phyloP scores from a whole-genome alignment of 2,113 vertebrate genomes.

The Sprattus sprattus region DNA sequence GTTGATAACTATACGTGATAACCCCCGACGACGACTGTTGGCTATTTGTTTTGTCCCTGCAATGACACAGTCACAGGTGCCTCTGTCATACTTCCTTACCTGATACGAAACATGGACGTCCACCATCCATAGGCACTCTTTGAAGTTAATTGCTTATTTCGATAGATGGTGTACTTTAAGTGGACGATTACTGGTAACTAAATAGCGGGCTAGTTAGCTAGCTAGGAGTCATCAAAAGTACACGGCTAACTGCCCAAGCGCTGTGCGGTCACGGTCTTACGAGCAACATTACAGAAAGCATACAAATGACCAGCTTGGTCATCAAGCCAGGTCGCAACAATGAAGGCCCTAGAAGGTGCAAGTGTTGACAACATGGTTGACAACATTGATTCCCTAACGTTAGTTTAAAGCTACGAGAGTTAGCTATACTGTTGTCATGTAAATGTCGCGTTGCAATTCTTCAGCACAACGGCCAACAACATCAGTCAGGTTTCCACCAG shows the following conservation, averaged over 20 bases:
- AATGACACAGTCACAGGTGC: not conserved
- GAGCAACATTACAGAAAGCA: not conserved
- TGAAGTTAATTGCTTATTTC: not conserved
- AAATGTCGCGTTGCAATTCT: slow-evolving; percentile 11
- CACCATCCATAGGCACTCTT: not conserved
- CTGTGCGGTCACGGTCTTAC: not conserved
- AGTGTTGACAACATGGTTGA: not conserved
- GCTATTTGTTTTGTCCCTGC: not conserved
- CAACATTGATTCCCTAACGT: not conserved
- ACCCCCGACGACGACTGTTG: not conserved
- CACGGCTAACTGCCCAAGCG: not conserved
- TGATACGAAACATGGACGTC: not conserved
- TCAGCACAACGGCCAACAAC: not conserved
- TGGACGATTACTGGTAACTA: not conserved
- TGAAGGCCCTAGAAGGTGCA: not conserved
- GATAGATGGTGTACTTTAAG: not conserved
- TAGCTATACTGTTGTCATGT: not conserved
- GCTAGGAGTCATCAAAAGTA: not conserved
- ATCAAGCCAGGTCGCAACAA: not conserved
- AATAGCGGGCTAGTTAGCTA: not conserved
- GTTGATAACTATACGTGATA: not conserved
- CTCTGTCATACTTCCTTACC: not conserved
- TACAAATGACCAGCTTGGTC: not conserved
- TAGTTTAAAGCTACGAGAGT: not conserved
- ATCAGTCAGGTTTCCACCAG: not conserved